Evolutionary conservation across 2,113 vertebrate genomes (phyloP).

Genomic region (Xiphophorus maculatus): DNA sequence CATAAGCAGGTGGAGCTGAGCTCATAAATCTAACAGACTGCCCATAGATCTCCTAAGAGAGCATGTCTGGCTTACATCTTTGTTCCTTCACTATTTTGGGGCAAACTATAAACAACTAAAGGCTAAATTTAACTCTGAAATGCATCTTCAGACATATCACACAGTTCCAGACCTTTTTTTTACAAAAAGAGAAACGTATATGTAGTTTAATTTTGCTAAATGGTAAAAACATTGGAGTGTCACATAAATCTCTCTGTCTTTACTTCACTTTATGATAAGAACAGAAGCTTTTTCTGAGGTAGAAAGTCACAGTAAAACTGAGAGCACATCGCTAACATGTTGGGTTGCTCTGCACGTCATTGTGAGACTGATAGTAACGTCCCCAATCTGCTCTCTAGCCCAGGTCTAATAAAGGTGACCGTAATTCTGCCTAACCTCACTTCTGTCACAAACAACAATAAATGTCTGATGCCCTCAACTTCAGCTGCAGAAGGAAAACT

Average conservation of each 20-base stretch:
- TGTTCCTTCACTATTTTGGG: background rate
- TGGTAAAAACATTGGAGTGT: constrained; percentile 7
- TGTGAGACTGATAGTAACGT: constrained; percentile 38
- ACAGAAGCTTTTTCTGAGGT: background rate
- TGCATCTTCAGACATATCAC: background rate
- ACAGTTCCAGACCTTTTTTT: background rate
- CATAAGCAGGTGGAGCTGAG: background rate
- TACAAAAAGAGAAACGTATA: background rate
- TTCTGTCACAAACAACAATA: constrained; percentile 58
- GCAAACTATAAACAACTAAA: background rate
- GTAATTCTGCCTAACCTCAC: constrained; percentile 72
- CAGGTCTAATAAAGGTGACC: constrained; percentile 53
- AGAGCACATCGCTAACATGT: background rate
- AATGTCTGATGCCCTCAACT: constrained; percentile 47
- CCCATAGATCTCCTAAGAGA: background rate
- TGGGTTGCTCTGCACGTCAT: constrained; percentile 20
- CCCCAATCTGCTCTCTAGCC: constrained; percentile 43
- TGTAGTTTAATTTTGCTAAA: background rate
- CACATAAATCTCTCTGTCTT: background rate
- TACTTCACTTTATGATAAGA: background rate
- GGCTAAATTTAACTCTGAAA: background rate
- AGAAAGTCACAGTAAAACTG: background rate
- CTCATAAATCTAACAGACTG: background rate
- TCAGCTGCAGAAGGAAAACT: constrained; percentile 51
- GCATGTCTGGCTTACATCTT: background rate